These are phyloP conservation scores for Takifugu ocellatus DNA, from an alignment of 2,797 vertebrate genomes.

Conservation along the genomic window DNA sequence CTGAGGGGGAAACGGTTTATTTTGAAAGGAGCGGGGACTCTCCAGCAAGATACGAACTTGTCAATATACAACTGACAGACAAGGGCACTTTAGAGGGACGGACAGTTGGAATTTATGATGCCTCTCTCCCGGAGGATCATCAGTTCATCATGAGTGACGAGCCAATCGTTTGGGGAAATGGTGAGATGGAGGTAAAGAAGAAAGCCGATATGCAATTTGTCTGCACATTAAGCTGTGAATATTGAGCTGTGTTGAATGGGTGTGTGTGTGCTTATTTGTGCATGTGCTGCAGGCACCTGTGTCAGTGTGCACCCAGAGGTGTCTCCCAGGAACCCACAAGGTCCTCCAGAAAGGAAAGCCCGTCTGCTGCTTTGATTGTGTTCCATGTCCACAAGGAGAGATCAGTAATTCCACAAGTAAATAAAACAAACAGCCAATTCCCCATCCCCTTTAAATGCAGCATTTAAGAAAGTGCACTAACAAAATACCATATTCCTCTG, in stretches of 20 bases:
- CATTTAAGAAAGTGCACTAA: not conserved
- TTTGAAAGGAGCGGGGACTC: slow-evolving; percentile 79
- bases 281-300: slow-evolving; percentile 51
- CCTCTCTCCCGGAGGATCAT: slow-evolving; percentile 59
- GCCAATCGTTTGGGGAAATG: slow-evolving; percentile 64
- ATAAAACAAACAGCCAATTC: not conserved
- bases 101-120: slow-evolving; percentile 75
- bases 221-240: not conserved
- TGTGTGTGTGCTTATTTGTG: slow-evolving; percentile 1
- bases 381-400: slow-evolving; percentile 68
- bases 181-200: slow-evolving; percentile 45
- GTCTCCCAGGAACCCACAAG: slow-evolving; percentile 67
- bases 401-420: slow-evolving; percentile 73
- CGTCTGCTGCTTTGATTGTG: slow-evolving; percentile 71
- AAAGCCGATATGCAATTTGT: not conserved
- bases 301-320: slow-evolving; percentile 72
- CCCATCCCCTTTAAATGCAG: too few relatives aligned
- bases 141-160: slow-evolving; percentile 69
- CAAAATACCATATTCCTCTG: not conserved
- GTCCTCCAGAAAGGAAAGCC: slow-evolving; percentile 70
- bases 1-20: slow-evolving; percentile 67
- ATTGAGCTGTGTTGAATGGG: not conserved
- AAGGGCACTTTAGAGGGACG: slow-evolving; percentile 58
- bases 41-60: slow-evolving; percentile 78
- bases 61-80: slow-evolving; percentile 72